Evolutionary conservation across 1,140 invertebrate species (phyloP), one percentile per base, ranked within the genome.

Genomic region (Drosophila varians): DNA sequence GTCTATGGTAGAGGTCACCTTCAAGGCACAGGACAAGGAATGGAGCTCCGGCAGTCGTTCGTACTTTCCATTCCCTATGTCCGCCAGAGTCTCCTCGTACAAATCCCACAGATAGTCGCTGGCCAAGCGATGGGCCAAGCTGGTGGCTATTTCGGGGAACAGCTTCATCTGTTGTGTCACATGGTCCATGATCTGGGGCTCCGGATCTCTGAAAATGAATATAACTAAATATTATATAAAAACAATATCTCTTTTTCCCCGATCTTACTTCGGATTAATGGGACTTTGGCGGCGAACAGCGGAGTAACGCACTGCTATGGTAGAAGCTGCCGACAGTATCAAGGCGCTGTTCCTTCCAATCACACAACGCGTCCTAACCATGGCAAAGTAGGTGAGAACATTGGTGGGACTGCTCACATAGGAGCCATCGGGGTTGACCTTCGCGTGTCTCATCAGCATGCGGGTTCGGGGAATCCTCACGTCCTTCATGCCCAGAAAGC

Each of bases 391-490:
- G 0, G 96, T 95, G 0, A 98, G 92, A 90, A 98, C 98, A 46
- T 95, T 94, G 80, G 94, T 96, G 1, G 95, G 93, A 1, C 97
- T 94, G 90, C 96, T 95, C 0, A 97, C 93, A 91, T 97, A 99
- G 11, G 95, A 96, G n/a, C 98, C 98, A 92, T 98, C 96, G 93
- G 93, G 91, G 7, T 94, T 91, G 74, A 97, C 96, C 93, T 98
- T 93, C 16, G 95, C 94, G 92, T 98, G 96, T 91, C 96, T 97
- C 97, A 99, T 99, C 0, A 99, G 86, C 97, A 99, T 97, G 64
- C 97, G 93, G n/a, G 94, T 94, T 46, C 97, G 92, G 96, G 40
- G 99, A 92, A 99, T 97, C 77, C 97, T 93, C 5, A 97, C 95
- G 74, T 97, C 93, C 36, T 97, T 93, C 57, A 98, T 95, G 5